phyloP scores from a whole-genome alignment of 2,888 invertebrate genomes.

The Cinara cedri region DNA sequence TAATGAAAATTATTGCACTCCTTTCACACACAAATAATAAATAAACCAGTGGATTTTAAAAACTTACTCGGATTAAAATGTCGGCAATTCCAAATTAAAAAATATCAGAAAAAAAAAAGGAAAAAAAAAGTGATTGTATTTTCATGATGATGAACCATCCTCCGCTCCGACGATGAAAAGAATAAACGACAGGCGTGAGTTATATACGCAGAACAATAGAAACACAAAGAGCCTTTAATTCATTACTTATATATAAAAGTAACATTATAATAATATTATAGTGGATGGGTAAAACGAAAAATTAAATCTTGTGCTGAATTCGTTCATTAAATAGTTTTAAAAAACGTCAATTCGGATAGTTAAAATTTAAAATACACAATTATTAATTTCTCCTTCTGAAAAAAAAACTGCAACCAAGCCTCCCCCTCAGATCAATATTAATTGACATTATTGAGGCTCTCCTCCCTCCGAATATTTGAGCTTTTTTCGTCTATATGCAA shows the following conservation, averaged over 20 bases:
- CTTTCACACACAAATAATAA: constrained; percentile 16
- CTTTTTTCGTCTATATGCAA: too few relatives aligned
- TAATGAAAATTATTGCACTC: constrained; percentile 56
- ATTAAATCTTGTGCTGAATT: constrained; percentile 17
- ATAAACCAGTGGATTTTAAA: constrained; percentile 44
- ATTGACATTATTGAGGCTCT: too few relatives aligned
- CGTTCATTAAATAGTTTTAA: background rate
- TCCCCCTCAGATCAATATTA: too few relatives aligned
- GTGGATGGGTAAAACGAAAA: constrained; percentile 16
- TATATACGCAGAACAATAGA: constrained; percentile 8
- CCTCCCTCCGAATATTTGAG: too few relatives aligned
- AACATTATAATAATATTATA: background rate
- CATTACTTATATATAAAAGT: constrained; percentile 35
- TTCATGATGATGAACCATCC: constrained; percentile 21
- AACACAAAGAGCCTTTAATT: constrained; percentile 34
- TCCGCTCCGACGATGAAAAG: background rate
- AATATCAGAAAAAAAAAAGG: background rate
- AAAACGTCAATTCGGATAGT: too few relatives aligned
- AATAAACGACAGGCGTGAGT: constrained; percentile 16
- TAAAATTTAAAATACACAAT: too few relatives aligned
- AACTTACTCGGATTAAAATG: constrained; percentile 52
- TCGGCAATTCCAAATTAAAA: constrained; percentile 45
- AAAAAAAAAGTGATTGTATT: constrained; percentile 44
- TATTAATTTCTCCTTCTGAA: too few relatives aligned
- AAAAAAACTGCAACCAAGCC: too few relatives aligned